Base-by-base conservation (phyloP, 2,888 invertebrate species). In the Macropis europaea region DNA sequence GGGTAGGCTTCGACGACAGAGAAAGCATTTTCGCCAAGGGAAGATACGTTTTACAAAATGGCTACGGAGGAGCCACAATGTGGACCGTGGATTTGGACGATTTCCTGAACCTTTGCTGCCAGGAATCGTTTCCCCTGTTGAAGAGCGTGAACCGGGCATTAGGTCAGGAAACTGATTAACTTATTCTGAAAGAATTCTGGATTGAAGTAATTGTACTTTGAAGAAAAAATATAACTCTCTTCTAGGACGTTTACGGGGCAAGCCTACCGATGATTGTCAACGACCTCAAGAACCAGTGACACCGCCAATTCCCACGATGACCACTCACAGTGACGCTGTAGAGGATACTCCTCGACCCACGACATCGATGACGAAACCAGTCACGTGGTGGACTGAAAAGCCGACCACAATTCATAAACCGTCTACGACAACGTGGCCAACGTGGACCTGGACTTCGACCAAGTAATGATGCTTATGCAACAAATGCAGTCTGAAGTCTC, bases 81-180 rank as follows among this genome's bases (percentile, higher is more conserved):
- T 97, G 97, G 97, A 97, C 97, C 0, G 92, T 96, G 2, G 97
- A 97, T 87, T 88, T 97, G 80, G 97, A 97, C 81, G 97, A 97
- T 88, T 97, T 96, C 87, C 93, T 93, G 76, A 97, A 97, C 89
- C 92, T 93, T 0, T 97, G 97, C 88, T 97, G 97, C 86, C 91
- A 91, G 3, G 96, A 96, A 85, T 91, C 95, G 0, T 96, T 94
- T 78, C 96, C 97, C 0, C 89, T 97, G 42, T 90, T 97, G 9
- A 93, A 94, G 40, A 94, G 95, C 0, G 93, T 97, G 1, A 96
- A 96, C 72, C 92, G 95, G 15, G 97, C 94, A 0, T 90, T 97
- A 22, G 95, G 95, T 28, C 91, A 17, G 93, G 6, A 83, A 92
- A 3, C 6, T 17, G 11, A 11, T 17, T 6, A 0, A 78, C 75